Evolutionary conservation across 37 sponge, comb jelly and placozoan genomes (phyloP), one percentile per base, ranked within the genome.

Genomic region (Aphrocallistes beatrix): DNA sequence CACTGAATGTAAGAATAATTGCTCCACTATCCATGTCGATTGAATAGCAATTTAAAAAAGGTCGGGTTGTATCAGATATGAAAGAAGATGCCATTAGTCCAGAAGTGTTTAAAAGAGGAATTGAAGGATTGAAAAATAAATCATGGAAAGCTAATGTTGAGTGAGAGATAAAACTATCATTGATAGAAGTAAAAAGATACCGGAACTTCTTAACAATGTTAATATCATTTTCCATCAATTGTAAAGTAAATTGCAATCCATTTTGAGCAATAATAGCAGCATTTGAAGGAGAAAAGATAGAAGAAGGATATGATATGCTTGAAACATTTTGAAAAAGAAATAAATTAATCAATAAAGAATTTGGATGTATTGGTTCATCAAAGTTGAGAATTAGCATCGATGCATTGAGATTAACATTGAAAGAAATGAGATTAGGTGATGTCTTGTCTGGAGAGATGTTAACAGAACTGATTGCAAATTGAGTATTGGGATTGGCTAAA

Each of bases 1-100:
- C 96, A 81, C 86, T 60, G 49, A 93, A 95, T 0, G 87, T 51
- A 1, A 93, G 83, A 8, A 87, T 13, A 6, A 95, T 36, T 17
- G 38, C 23, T 19, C 93, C 92, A 10, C 37, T 32, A 60, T 95
- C 87, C 83, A 93, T 84, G 82, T 95, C 92, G 23, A 95, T 69
- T 23, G 82, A 84, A 82, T 91, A 94, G 0, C 88, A 89, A 19
- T 88, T 86, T 39, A 94, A 39, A 10, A 38, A 49, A 23, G 94
- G 94, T 10, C 86, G 86, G 19, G 88, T 47, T 0, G 25, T 34
- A 50, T 94, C 90, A 16, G 82, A 81, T 38, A 86, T 37, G 6
- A 89, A 81, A 0, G 16, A 25, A 0, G 32, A 36, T 30, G 89
- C 91, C 36, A n/a, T 42, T 0, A 38, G 37, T 34, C 91, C 91